Conservation (phyloP, 2,797 vertebrate genomes). For the Rhinoraja longicauda region DNA sequence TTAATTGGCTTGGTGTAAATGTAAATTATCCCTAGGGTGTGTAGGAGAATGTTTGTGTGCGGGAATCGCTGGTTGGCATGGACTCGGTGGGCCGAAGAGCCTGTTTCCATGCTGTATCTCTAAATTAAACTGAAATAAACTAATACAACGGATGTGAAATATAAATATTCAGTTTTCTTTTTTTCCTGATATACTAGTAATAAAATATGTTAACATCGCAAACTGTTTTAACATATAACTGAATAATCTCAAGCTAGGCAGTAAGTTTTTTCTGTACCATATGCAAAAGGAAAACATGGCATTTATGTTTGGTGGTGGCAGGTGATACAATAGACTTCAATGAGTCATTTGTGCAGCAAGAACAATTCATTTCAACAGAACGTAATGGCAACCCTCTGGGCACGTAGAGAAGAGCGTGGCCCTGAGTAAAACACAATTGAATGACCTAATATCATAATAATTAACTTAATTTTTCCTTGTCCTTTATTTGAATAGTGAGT, state of each 20-base stretch:
- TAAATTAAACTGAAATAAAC: no score
- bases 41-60: no score
- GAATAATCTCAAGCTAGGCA: neutral
- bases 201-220: neutral
- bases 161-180: neutral
- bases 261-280: no score
- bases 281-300: neutral
- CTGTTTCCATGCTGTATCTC: no score
- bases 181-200: neutral
- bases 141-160: neutral
- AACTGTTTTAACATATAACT: neutral
- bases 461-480: neutral
- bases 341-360: constrained; percentile 5
- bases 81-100: no score
- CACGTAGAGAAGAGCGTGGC: neutral
- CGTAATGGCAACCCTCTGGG: neutral
- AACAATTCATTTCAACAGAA: neutral
- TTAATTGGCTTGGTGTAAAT: no score
- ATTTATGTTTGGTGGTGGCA: no score
- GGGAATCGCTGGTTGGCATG: no score
- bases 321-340: neutral
- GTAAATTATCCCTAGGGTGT: no score
- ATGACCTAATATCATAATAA: neutral
- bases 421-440: neutral
- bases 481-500: neutral